These are phyloP conservation scores for Ptiloglossa arizonensis DNA, from an alignment of 1,140 invertebrate genomes.

Conservation along the genomic window DNA sequence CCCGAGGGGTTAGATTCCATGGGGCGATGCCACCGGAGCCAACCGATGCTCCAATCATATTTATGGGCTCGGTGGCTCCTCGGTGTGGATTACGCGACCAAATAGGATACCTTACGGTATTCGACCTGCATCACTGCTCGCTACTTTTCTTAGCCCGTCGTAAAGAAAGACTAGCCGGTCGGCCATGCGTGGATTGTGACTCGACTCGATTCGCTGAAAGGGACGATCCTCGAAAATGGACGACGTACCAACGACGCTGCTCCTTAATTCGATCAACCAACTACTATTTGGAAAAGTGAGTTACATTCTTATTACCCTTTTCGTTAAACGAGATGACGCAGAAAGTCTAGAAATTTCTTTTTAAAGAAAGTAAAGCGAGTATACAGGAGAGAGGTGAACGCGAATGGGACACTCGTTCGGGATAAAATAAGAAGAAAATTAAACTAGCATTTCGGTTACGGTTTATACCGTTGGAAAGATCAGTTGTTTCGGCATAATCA, in stretches of 20 bases:
- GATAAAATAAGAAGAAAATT: too few species aligned
- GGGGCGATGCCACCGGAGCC: slow-evolving; percentile 54
- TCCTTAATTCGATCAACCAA: not conserved
- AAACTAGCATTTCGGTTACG: too few species aligned
- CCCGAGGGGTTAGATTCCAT: slow-evolving; percentile 64
- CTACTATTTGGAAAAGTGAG: too few species aligned
- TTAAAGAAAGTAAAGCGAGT: too few species aligned
- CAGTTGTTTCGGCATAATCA: too few species aligned
- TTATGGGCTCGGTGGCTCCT: slow-evolving; percentile 72
- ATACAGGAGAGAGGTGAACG: too few species aligned
- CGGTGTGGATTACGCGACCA: slow-evolving; percentile 68
- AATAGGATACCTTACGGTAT: slow-evolving; percentile 70
- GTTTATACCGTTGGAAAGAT: too few species aligned
- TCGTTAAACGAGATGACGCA: too few species aligned
- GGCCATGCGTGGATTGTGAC: slow-evolving; percentile 29
- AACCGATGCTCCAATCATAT: slow-evolving; percentile 78
- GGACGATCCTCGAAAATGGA: not conserved
- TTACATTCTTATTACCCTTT: too few species aligned
- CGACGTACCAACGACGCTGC: not conserved
- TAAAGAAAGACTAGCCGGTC: slow-evolving; percentile 60
- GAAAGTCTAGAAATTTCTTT: too few species aligned
- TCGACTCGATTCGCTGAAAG: slow-evolving; percentile 27
- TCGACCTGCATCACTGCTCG: slow-evolving; percentile 27
- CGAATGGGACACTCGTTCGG: too few species aligned
- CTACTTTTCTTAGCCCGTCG: slow-evolving; percentile 40